Conservation (phyloP, 2,797 vertebrate species). For the Arctocebus calabarensis region DNA sequence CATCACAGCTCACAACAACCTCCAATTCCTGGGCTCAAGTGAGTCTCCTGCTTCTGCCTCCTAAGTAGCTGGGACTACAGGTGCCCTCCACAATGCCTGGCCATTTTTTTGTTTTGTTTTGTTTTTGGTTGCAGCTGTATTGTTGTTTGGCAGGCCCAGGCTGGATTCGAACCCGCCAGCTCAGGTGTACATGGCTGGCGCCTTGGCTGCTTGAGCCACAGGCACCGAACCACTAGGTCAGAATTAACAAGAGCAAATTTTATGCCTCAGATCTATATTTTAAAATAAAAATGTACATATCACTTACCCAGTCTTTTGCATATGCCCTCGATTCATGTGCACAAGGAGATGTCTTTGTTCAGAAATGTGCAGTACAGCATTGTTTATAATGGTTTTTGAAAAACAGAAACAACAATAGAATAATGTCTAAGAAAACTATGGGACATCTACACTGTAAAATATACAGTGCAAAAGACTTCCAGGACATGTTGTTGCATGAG, state of each 20-base stretch:
- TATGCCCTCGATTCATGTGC: neutral
- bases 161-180: no score
- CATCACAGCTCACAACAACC: no score
- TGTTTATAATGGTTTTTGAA: neutral
- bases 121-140: no score
- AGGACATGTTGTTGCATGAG: neutral
- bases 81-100: no score
- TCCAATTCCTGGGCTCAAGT: no score
- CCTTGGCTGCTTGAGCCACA: no score
- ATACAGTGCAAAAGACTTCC: conserved; percentile 6
- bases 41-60: no score
- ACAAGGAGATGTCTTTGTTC: neutral
- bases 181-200: no score
- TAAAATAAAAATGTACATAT: neutral
- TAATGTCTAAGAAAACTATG: neutral
- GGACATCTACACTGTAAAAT: neutral
- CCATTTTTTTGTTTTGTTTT: no score
- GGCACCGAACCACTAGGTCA: neutral
- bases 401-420: neutral
- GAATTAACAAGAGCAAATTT: conserved; percentile 45
- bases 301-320: neutral
- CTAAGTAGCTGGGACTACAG: no score
- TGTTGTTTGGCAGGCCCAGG: no score
- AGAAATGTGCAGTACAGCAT: neutral
- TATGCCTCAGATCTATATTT: conserved; percentile 31